These are phyloP conservation scores for Lethenteron camtschaticum DNA, from an alignment of 2,113 vertebrate genomes.

Conservation along the genomic window DNA sequence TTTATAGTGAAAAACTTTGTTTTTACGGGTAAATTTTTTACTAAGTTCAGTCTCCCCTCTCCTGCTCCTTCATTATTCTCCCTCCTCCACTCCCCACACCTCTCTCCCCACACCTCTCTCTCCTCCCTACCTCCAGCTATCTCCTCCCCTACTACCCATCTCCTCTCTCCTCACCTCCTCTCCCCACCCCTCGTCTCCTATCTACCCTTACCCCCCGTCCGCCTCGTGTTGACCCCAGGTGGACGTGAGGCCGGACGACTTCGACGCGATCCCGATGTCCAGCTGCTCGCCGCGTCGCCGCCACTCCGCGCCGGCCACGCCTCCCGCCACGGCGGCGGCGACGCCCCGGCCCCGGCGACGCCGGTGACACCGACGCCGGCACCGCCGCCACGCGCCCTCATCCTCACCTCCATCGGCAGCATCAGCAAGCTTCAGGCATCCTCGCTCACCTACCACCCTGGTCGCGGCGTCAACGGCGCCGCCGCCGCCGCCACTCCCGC, in stretches of 20 bases:
- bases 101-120: too few species aligned
- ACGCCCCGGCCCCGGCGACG: conserved; percentile 23
- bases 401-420: conserved; percentile 70
- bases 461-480: neutral
- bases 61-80: too few species aligned
- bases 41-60: too few species aligned
- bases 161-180: too few species aligned
- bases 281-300: conserved; percentile 16
- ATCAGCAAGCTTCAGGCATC: conserved; percentile 52
- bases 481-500: neutral
- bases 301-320: conserved; percentile 14
- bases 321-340: conserved; percentile 26
- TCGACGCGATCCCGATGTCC: conserved; percentile 45
- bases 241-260: conserved; percentile 46
- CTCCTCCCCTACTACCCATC: too few species aligned
- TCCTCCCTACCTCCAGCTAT: too few species aligned
- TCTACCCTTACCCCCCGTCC: too few species aligned
- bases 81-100: too few species aligned
- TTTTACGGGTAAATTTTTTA: too few species aligned
- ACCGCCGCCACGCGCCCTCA: conserved; percentile 35
- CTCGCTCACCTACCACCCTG: conserved; percentile 33
- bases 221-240: too few species aligned
- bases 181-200: too few species aligned
- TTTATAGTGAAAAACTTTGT: too few species aligned
- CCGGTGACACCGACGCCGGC: conserved; percentile 19